phyloP scores from a whole-genome alignment of 1,140 invertebrate genomes.

The Thalassaphorura encarpata region DNA sequence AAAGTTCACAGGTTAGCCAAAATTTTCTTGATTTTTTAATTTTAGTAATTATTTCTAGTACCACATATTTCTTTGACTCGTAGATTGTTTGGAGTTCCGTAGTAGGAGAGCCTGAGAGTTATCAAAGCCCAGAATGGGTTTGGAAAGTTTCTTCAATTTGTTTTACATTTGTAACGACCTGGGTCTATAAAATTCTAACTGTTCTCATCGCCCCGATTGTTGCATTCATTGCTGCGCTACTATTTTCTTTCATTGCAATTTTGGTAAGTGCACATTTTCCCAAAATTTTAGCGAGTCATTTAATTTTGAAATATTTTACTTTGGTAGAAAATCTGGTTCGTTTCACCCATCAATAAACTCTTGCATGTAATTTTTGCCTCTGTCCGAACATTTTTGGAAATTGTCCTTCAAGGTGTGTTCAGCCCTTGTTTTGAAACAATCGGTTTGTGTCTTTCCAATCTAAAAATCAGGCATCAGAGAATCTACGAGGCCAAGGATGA shows the following conservation, averaged over 20 bases:
- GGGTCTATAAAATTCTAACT: conserved; percentile 23
- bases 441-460: conserved; percentile 15
- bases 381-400: conserved; percentile 11
- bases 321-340: conserved; percentile 24
- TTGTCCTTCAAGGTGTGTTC: conserved; percentile 1
- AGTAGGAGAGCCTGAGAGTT: conserved; percentile 18
- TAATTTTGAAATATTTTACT: too few relatives aligned
- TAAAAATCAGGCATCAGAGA: conserved; percentile 24
- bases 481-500: conserved; percentile 23
- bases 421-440: conserved; percentile 19
- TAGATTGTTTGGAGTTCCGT: conserved; percentile 12
- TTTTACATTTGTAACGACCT: conserved; percentile 8
- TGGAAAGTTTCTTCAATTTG: conserved; percentile 15
- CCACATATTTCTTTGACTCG: too few relatives aligned
- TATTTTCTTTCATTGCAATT: conserved; percentile 16
- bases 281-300: too few relatives aligned
- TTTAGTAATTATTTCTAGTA: too few relatives aligned
- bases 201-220: conserved; percentile 15
- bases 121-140: conserved; percentile 14
- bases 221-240: conserved; percentile 14
- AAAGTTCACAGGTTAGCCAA: too few relatives aligned
- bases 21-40: too few relatives aligned
- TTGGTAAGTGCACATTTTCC: conserved; percentile 12
- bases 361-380: conserved; percentile 15
- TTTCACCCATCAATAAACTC: conserved; percentile 12